Evolutionary conservation across 2,888 invertebrate genomes (phyloP).

Genomic region (Orchesella flavescens): DNA sequence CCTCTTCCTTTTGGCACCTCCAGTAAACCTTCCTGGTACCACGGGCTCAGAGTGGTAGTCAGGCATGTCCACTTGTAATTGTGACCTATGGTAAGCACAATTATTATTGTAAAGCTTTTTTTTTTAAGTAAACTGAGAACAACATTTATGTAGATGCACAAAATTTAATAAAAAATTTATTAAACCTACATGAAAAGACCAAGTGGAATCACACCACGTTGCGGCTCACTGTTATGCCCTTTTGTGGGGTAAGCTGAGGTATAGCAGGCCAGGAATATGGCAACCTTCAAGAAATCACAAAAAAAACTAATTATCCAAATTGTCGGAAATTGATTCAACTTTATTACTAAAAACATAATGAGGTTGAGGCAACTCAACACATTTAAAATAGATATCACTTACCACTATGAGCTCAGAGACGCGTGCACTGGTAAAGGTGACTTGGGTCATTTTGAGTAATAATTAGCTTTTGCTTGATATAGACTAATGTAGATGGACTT

Average conservation of each 20-base stretch:
- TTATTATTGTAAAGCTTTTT: no score
- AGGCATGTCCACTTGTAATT: slow-evolving; percentile 63
- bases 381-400: background rate
- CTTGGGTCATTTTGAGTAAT: slow-evolving; percentile 17
- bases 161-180: background rate
- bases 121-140: no score
- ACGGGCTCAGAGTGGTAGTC: slow-evolving; percentile 51
- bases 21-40: slow-evolving; percentile 23
- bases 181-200: slow-evolving; percentile 48
- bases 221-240: slow-evolving; percentile 18
- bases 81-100: slow-evolving; percentile 35
- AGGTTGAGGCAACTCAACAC: background rate
- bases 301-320: no score
- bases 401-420: slow-evolving; percentile 34
- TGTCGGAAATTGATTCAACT: background rate
- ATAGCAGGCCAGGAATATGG: slow-evolving; percentile 16
- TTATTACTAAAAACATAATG: background rate
- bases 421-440: slow-evolving; percentile 19
- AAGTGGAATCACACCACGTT: slow-evolving; percentile 50
- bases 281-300: slow-evolving; percentile 39
- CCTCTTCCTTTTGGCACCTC: slow-evolving; percentile 36
- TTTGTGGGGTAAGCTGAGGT: slow-evolving; percentile 44
- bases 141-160: background rate
- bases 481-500: background rate
- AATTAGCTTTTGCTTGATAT: no score